Evolutionary conservation across 2,113 vertebrate species (phyloP).

Genomic region (Macroglossus sobrinus): DNA sequence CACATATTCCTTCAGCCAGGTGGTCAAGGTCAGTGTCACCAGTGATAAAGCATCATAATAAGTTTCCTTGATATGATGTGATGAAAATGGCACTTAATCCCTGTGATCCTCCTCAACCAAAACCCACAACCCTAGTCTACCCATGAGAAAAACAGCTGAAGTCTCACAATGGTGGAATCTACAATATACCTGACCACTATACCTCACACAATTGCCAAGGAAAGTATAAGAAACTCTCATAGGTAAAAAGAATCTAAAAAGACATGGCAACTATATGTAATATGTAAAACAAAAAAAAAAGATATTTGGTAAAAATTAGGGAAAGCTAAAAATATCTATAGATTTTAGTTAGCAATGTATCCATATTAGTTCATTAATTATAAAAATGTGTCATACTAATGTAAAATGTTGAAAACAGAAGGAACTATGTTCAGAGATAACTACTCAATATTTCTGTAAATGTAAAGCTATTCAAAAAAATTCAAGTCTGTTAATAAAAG

Average conservation of each 20-base stretch:
- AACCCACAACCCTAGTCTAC: neutral
- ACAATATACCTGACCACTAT: neutral
- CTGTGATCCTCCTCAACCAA: neutral
- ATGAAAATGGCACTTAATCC: neutral
- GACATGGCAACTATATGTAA: neutral
- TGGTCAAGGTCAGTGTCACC: neutral
- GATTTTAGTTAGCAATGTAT: neutral
- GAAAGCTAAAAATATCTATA: neutral
- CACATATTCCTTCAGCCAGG: neutral
- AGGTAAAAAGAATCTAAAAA: neutral
- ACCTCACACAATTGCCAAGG: neutral
- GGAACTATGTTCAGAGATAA: neutral
- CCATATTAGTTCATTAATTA: neutral
- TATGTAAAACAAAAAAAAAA: neutral
- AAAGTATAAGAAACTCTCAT: neutral
- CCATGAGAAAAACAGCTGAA: neutral
- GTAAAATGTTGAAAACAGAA: neutral
- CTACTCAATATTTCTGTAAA: neutral
- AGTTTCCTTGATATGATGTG: neutral
- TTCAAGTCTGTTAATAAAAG: neutral
- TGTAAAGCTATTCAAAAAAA: neutral
- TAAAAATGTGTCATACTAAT: neutral
- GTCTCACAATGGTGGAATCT: neutral
- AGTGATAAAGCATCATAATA: neutral
- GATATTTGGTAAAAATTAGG: neutral